Base-by-base conservation (phyloP, 2,113 vertebrate species). In the Egretta garzetta region DNA sequence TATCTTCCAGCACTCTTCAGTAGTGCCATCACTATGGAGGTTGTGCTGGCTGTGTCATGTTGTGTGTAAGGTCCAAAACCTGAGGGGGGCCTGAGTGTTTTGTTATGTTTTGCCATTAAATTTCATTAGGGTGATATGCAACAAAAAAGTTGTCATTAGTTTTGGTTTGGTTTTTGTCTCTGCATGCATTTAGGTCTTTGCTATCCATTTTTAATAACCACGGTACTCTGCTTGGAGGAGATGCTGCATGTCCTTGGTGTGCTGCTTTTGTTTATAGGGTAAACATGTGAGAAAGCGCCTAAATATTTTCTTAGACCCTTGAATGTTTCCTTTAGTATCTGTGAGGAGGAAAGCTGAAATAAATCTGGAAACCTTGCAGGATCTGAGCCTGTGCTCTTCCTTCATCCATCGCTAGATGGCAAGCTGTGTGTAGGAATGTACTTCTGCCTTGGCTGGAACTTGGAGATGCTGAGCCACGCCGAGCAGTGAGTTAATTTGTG, bases 391-490 rank as follows among this genome's bases (percentile, higher is more conserved):
- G 5, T 67, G 84, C 27, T 74, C 53, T 28, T 60, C 4, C 81
- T 47, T 66, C 32, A 91, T 74, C 92, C 96, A 90, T 92, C 97
- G 71, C 97, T 98, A 98, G 97, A 49, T 97, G 97, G 98, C 98
- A 98, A 8, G 12, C 41, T 49, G 68, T 1, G 80, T 97, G 58
- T 83, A 93, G 90, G 95, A 90, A 97, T 96, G 52, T 5, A 14
- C 76, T 59, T 32, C 23, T 3, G 52, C 41, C 49, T 30, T 6
- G 77, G 62, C 39, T 41, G 76, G 53, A 68, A 76, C 37, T 37
- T 4, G 39, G 53, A 12, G 39, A 8, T 28, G 33, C 62, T 28
- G 77, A 84, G 67, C 79, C 52, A 12, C 45, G 85, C 70, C 64
- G 15, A 52, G 72, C 1, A 1, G 16, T 4, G 63, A 35, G 58